phyloP scores from a whole-genome alignment of 2,888 invertebrate genomes.

The Apamea epomidion region DNA sequence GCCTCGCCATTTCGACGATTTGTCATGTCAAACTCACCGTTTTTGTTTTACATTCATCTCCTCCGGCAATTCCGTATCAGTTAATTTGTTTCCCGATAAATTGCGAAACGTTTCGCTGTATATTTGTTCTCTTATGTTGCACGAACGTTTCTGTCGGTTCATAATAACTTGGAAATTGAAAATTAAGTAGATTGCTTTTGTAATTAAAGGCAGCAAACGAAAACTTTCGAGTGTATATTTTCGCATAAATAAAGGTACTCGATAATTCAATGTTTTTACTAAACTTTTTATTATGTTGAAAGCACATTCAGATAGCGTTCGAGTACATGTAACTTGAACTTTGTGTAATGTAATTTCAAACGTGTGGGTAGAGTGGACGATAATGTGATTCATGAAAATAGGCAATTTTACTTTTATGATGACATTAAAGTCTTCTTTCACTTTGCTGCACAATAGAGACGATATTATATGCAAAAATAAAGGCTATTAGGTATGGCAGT shows the following conservation, averaged over 20 bases:
- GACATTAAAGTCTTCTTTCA: constrained; percentile 73
- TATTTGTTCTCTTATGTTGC: constrained; percentile 33
- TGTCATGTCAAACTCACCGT: constrained; percentile 80
- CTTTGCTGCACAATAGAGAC: constrained; percentile 68
- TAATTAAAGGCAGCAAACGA: constrained; percentile 35
- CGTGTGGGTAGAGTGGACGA: constrained; percentile 72
- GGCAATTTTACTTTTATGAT: constrained; percentile 76
- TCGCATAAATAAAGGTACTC: constrained; percentile 26
- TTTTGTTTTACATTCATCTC: constrained; percentile 68
- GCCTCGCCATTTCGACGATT: constrained; percentile 79
- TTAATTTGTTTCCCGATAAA: constrained; percentile 58
- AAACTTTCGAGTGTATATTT: constrained; percentile 27
- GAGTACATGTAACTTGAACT: constrained; percentile 51
- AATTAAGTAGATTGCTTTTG: constrained; percentile 43
- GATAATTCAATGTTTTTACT: constrained; percentile 56
- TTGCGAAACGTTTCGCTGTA: constrained; percentile 41
- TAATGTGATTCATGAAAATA: constrained; percentile 75
- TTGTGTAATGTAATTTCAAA: constrained; percentile 71
- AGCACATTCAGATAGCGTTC: constrained; percentile 39
- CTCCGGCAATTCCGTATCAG: constrained; percentile 56
- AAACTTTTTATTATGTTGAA: constrained; percentile 54
- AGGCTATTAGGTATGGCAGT: constrained; percentile 19
- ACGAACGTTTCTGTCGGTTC: constrained; percentile 26
- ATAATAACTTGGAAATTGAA: constrained; percentile 40
- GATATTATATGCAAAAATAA: constrained; percentile 64